Evolutionary conservation across 2,797 vertebrate genomes (phyloP), one percentile per base, ranked within the genome.

Genomic region (Epinephelus coioides): DNA sequence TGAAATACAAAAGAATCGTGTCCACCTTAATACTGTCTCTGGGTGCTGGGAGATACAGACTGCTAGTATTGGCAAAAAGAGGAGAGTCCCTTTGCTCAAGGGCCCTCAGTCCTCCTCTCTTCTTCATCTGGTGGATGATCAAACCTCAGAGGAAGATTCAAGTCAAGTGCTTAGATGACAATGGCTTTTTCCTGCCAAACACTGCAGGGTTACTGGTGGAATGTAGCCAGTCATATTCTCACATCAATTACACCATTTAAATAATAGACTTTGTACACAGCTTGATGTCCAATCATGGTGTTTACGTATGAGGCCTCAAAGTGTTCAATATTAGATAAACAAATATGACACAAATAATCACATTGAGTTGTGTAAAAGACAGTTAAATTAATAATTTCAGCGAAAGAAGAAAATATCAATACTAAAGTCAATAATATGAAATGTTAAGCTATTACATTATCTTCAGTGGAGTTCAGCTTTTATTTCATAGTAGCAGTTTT

Each of bases 131-230:
- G 73, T 85, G 71, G 69, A 76, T 82, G 88, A 92, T 91, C 84
- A 92, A 90, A 87, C 82, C 90, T 85, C 71, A 75, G 83, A 92
- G 87, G 82, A 85, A 87, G 82, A 84, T 84, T 85, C 51, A 53
- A 91, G 88, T 92, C 81, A 84, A 90, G 85, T 82, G 73, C 78
- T 78, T 53, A 50, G 81, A 88, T 79, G 76, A 76, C 78, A 83
- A 78, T 73, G 69, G 69, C 53, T 75, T 63, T 82, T n/a, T 74
- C 27, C 65, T 86, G 85, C 88, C 87, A 90, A 90, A 87, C 69
- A 78, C 85, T 78, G 79, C 85, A 80, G 82, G 86, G 73, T 76
- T 69, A 65, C 68, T 56, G 56, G 63, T 91, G 86, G 79, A 87
- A 69, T 50, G 59, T 9, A 72, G 86, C 87, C 90, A 88, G 69